A percentile compares a stretch with the other conserved stretches of the same genome.
phyloP scores from a whole-genome alignment of 2,888 invertebrate species.

The Blastobasis adustella region DNA sequence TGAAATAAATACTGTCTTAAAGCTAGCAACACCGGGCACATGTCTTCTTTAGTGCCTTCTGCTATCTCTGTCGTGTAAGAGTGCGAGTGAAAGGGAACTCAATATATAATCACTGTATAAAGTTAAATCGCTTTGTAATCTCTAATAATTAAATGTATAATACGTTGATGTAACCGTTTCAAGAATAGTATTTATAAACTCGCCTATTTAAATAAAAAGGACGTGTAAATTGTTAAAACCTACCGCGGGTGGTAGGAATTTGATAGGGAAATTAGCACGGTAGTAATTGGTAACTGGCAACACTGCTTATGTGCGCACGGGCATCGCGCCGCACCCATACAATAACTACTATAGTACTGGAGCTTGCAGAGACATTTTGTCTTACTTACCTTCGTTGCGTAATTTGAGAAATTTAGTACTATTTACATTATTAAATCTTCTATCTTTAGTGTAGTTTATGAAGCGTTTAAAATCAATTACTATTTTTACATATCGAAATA shows the following conservation, averaged over 20 bases:
- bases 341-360: constrained; percentile 51
- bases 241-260: constrained; percentile 41
- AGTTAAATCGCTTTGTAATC: too few relatives aligned
- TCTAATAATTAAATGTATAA: too few relatives aligned
- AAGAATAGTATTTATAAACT: too few relatives aligned
- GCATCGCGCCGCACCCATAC: constrained; percentile 43
- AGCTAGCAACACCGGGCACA: constrained; percentile 14
- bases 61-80: constrained; percentile 11
- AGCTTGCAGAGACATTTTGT: constrained; percentile 43
- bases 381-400: too few relatives aligned
- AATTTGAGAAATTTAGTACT: too few relatives aligned
- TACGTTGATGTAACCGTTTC: too few relatives aligned
- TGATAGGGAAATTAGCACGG: constrained; percentile 29
- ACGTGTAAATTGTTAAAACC: constrained; percentile 18
- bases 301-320: constrained; percentile 36
- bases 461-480: too few relatives aligned
- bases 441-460: too few relatives aligned
- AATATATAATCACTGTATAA: too few relatives aligned
- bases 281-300: constrained; percentile 27
- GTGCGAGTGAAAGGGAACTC: constrained; percentile 15
- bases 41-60: constrained; percentile 50
- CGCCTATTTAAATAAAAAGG: neutral
- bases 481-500: too few relatives aligned
- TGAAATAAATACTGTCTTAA: too few relatives aligned
- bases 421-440: too few relatives aligned